These are phyloP conservation scores for Apomyelois bistriatella DNA, from an alignment of 2,888 invertebrate genomes.

Conservation along the genomic window DNA sequence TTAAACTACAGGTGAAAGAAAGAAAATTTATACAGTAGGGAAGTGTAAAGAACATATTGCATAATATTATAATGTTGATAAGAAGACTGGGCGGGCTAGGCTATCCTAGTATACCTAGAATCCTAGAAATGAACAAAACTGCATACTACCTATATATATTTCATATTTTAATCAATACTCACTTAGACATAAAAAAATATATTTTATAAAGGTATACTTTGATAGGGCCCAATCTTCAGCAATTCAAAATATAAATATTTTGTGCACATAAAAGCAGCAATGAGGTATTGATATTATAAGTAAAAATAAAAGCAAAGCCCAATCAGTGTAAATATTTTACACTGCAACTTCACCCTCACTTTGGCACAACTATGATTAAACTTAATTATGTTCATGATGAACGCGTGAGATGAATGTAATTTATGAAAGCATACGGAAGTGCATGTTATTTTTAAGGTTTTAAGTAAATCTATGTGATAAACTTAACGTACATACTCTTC, in stretches of 20 bases:
- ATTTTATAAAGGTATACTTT: too few species aligned
- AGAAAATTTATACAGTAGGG: background rate
- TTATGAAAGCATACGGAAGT: background rate
- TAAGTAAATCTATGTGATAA: background rate
- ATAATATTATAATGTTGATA: too few species aligned
- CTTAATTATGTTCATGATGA: too few species aligned
- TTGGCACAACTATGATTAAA: too few species aligned
- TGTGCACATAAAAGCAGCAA: conserved; percentile 12
- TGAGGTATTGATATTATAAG: background rate
- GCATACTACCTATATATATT: too few species aligned
- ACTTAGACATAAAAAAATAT: too few species aligned
- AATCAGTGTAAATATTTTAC: background rate
- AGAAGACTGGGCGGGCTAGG: too few species aligned
- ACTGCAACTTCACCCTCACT: background rate
- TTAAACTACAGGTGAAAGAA: background rate
- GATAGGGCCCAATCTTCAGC: too few species aligned
- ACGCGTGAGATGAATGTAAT: background rate
- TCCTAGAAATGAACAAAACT: too few species aligned
- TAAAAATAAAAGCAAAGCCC: background rate
- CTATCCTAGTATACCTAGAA: too few species aligned
- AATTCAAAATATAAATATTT: background rate
- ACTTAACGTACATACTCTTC: too few species aligned
- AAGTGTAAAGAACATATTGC: background rate
- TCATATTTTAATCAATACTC: too few species aligned
- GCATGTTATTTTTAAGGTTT: background rate